A percentile compares a stretch with the other conserved stretches of the same genome.
Conservation (phyloP, 2,888 invertebrate species). For the Caenorhabditis japonica region DNA sequence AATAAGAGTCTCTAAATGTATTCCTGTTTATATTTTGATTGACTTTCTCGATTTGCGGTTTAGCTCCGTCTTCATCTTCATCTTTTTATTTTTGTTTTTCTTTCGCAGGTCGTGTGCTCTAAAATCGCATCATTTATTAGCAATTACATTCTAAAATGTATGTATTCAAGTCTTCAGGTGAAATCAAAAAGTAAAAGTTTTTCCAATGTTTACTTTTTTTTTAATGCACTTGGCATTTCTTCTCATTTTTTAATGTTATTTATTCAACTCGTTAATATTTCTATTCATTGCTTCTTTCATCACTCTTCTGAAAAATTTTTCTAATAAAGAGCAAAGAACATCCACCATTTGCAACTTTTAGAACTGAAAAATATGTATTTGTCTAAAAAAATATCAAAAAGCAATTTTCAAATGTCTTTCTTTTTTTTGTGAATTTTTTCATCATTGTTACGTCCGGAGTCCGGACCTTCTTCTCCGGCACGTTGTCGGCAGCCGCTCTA, state of each 20-base stretch:
- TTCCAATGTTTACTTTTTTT: too few species aligned
- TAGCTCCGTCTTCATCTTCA: conserved; percentile 3
- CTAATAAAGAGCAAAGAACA: too few species aligned
- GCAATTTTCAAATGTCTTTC: conserved; percentile 37
- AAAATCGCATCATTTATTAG: neutral
- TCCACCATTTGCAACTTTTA: too few species aligned
- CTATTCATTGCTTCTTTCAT: too few species aligned
- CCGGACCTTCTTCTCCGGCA: too few species aligned
- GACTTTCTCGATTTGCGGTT: conserved; percentile 12
- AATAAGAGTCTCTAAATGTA: conserved; percentile 25
- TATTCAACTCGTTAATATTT: too few species aligned
- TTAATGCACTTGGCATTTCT: too few species aligned
- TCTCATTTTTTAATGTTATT: too few species aligned
- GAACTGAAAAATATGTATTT: too few species aligned
- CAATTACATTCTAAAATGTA: neutral
- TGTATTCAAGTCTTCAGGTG: too few species aligned
- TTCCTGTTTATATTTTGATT: conserved; percentile 36
- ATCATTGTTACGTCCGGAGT: conserved; percentile 35
- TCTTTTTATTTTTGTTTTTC: neutral
- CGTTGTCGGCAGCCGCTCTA: conserved; percentile 21
- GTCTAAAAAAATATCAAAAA: conserved; percentile 4
- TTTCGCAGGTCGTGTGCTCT: neutral
- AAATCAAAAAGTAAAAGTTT: too few species aligned
- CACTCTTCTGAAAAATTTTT: too few species aligned
- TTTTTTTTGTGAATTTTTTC: conserved; percentile 35